Percentiles rank a stretch among this genome's conserved stretches.
Conservation (phyloP, 1,140 invertebrate genomes). For the Diploscapter pachys region DNA sequence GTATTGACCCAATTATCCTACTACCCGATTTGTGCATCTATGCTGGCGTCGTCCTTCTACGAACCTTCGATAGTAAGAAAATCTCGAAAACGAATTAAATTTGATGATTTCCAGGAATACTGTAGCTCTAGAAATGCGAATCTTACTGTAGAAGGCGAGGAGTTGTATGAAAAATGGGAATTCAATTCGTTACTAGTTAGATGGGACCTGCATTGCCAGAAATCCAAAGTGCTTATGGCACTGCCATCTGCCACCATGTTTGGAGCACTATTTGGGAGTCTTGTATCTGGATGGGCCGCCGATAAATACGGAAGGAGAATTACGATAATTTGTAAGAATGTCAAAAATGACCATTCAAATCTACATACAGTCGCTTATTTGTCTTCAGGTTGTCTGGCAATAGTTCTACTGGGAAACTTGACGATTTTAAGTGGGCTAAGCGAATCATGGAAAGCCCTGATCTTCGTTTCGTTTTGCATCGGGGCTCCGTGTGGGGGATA, state of each 20-base stretch:
- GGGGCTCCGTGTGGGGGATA: constrained; percentile 38
- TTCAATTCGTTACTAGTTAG: constrained; percentile 51
- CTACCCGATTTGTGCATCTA: too few relatives aligned
- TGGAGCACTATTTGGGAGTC: constrained; percentile 51
- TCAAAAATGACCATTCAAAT: too few relatives aligned
- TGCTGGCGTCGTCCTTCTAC: too few relatives aligned
- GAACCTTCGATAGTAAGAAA: too few relatives aligned
- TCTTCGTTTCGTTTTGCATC: constrained; percentile 3
- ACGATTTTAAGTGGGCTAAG: not conserved
- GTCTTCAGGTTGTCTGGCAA: constrained; percentile 40
- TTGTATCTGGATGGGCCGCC: constrained; percentile 49
- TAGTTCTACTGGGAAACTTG: constrained; percentile 41
- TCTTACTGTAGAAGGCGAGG: too few relatives aligned
- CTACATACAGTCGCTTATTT: too few relatives aligned
- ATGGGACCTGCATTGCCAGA: constrained; percentile 39
- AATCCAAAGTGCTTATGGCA: constrained; percentile 23
- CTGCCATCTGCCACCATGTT: constrained; percentile 48
- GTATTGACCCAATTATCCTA: too few relatives aligned
- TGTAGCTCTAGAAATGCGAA: too few relatives aligned
- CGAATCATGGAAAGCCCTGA: not conserved
- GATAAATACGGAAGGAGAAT: constrained; percentile 45
- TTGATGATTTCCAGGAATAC: too few relatives aligned
- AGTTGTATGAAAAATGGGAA: constrained; percentile 11
- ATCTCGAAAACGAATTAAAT: too few relatives aligned
- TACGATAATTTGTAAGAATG: too few relatives aligned